Base-by-base conservation (phyloP, 2,797 vertebrate species). In the Huso huso region DNA sequence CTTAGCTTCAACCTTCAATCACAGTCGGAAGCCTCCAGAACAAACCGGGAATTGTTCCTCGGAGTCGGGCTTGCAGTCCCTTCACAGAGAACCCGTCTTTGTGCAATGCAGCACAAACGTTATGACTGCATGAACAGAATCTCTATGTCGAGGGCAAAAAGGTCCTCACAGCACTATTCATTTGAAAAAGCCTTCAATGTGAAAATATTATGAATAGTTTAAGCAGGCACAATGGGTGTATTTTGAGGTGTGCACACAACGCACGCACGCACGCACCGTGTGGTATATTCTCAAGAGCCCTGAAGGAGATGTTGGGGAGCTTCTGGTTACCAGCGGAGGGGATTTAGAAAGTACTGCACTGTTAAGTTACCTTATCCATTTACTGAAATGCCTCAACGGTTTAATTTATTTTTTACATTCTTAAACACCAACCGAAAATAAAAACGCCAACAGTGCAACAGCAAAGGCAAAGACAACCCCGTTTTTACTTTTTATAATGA, bases 31-130 rank as follows among this genome's bases (percentile, higher is more conserved):
- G 77, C 73, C 66, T 68, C 68, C 62, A 77, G 85, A 92, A 96
- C 93, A 96, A 89, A 88, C 87, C 77, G 68, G 81, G 86, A 92
- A 93, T 93, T 94, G 93, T 95, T 88, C 85, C 68, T 68, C 74
- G 72, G 77, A 77, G 61, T 66, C 75, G 69, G 79, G 71, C 66
- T 72, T 71, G 79, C 77, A 83, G 72, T 68, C 63, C 82, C 71
- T 74, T 15, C 74, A 72, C 91, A 66, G 88, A 91, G 92, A 90
- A 83, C 78, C 57, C 73, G 72, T 74, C 88, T 92, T 90, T 90
- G 85, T 89, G 77, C 71, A 66, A 78, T 74, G 61, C 65, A 78
- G 83, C 85, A 84, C 90, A 92, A 93, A 93, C 85, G 78, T 81
- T 75, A 76, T 10, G 84, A 81, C 82, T 80, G 82, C 72, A 76